These are phyloP conservation scores for Diachasma alloeum DNA, from an alignment of 1,140 invertebrate genomes.

Conservation along the genomic window DNA sequence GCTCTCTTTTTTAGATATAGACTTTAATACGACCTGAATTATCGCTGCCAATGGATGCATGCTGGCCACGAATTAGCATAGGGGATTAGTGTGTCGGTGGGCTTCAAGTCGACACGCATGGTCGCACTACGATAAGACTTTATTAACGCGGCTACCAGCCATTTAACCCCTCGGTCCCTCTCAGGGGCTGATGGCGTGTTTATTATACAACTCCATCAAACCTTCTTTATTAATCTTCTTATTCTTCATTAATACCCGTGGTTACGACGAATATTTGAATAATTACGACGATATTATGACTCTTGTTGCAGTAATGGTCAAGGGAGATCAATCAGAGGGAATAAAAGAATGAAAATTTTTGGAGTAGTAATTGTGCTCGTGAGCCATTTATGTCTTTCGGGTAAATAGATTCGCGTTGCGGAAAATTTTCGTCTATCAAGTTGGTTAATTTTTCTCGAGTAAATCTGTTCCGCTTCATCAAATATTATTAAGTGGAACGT, in stretches of 20 bases:
- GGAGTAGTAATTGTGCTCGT: too few relatives aligned
- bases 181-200: not conserved
- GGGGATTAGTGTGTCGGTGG: constrained; percentile 50
- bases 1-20: not conserved
- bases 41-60: constrained; percentile 13
- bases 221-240: not conserved
- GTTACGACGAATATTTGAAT: not conserved
- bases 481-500: too few relatives aligned
- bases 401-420: too few relatives aligned
- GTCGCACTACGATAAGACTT: constrained; percentile 56
- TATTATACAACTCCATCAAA: not conserved
- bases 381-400: too few relatives aligned
- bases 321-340: too few relatives aligned
- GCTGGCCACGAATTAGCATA: constrained; percentile 49
- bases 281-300: not conserved
- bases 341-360: too few relatives aligned
- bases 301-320: too few relatives aligned
- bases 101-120: constrained; percentile 57
- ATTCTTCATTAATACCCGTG: not conserved
- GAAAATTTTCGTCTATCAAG: too few relatives aligned
- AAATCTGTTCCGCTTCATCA: too few relatives aligned
- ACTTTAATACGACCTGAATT: constrained; percentile 19
- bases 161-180: constrained; percentile 42
- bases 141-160: constrained; percentile 47
- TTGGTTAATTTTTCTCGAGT: too few relatives aligned